These are phyloP conservation scores for Artibeus jamaicensis DNA, from an alignment of 2,797 vertebrate species.

Conservation along the genomic window DNA sequence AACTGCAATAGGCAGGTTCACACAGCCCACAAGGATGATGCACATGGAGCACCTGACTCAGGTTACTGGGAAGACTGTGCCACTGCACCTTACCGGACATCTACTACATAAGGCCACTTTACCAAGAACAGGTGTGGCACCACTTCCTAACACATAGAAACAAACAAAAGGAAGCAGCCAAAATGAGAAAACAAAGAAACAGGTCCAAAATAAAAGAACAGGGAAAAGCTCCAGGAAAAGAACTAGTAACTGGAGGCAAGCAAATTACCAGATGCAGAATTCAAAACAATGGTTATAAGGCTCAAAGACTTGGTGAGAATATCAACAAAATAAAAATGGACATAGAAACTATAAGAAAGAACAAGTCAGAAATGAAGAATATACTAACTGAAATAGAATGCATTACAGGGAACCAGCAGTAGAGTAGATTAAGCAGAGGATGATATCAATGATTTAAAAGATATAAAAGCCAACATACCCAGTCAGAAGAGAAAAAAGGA, in stretches of 20 bases:
- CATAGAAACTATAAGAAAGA: neutral
- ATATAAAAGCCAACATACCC: neutral
- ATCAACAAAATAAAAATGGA: neutral
- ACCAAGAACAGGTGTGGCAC: neutral
- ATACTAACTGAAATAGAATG: neutral
- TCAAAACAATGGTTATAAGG: neutral
- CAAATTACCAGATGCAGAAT: neutral
- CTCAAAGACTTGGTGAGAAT: neutral
- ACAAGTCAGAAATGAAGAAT: neutral
- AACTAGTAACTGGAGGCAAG: neutral
- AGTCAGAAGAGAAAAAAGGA: neutral
- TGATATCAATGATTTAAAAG: neutral
- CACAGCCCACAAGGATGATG: neutral
- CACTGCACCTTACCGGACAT: neutral
- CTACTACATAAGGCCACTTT: neutral
- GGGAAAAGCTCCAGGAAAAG: neutral
- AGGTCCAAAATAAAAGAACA: neutral
- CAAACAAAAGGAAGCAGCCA: neutral
- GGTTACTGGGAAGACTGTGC: neutral
- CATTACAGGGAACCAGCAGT: neutral
- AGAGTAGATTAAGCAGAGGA: no score
- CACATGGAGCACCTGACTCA: neutral
- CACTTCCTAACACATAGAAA: neutral
- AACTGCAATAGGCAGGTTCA: neutral
- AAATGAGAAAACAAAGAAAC: neutral